A percentile compares a stretch with the other conserved stretches of the same genome.
These are phyloP conservation scores for Pogonus chalceus DNA, from an alignment of 1,140 invertebrate species.

Conservation along the genomic window DNA sequence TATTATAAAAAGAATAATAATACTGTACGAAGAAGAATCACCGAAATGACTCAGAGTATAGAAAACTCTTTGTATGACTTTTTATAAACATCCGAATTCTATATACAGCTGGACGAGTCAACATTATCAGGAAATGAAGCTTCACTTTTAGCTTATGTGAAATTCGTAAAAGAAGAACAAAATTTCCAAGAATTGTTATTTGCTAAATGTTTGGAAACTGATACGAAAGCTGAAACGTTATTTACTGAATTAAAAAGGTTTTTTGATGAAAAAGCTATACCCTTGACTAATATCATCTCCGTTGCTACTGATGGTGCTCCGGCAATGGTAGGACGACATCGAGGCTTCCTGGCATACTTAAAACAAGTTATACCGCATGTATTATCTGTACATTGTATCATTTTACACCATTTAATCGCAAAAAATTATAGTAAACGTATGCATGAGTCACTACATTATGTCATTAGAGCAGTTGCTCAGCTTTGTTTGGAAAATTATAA, in stretches of 20 bases:
- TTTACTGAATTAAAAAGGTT: conserved; percentile 27
- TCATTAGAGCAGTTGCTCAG: conserved; percentile 23
- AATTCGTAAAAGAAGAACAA: conserved; percentile 16
- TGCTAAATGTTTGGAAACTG: conserved; percentile 16
- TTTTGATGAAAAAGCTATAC: conserved; percentile 25
- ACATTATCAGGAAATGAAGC: conserved; percentile 20
- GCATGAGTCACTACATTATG: conserved; percentile 17
- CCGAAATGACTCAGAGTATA: conserved; percentile 32
- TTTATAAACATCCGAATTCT: conserved; percentile 29
- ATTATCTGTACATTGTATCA: conserved; percentile 15
- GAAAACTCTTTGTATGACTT: conserved; percentile 31
- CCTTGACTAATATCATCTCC: conserved; percentile 24
- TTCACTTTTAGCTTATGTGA: conserved; percentile 16
- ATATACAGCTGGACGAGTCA: conserved; percentile 33
- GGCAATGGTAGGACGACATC: conserved; percentile 22
- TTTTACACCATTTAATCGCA: conserved; percentile 16
- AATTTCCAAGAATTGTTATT: conserved; percentile 19
- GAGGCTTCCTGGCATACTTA: conserved; percentile 9
- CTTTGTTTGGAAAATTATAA: conserved; percentile 19
- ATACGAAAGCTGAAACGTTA: conserved; percentile 26
- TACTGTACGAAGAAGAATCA: conserved; percentile 32
- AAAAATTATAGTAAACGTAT: conserved; percentile 12
- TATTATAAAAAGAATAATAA: conserved; percentile 31
- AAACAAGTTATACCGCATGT: conserved; percentile 16
- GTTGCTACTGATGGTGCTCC: conserved; percentile 24